These are phyloP conservation scores for Ochotona curzoniae DNA, from an alignment of 2,113 vertebrate genomes.

Conservation along the genomic window DNA sequence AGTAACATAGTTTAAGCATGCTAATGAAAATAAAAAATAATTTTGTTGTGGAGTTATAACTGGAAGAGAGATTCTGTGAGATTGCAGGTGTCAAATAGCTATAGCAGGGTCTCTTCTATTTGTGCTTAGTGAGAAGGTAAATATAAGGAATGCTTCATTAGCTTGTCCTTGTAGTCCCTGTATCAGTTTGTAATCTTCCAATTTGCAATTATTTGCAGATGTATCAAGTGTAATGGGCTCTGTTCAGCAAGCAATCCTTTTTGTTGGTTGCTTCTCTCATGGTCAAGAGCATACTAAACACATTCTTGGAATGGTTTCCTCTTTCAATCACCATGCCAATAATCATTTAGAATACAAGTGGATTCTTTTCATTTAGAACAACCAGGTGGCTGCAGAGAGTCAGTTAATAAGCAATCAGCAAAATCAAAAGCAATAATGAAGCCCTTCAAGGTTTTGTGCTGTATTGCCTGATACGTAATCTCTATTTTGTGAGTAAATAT, in stretches of 20 bases:
- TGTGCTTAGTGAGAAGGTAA: neutral
- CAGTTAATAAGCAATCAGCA: slow-evolving; percentile 72
- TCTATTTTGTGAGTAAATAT: slow-evolving; percentile 53
- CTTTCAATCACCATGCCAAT: slow-evolving; percentile 59
- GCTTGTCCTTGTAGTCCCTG: slow-evolving; percentile 44
- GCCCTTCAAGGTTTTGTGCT: slow-evolving; percentile 74
- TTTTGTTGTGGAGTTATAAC: neutral
- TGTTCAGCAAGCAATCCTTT: slow-evolving; percentile 1
- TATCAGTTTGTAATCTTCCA: slow-evolving; percentile 61
- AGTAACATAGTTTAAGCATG: neutral
- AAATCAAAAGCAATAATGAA: slow-evolving; percentile 76
- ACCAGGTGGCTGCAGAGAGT: slow-evolving; percentile 69
- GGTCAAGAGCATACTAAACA: slow-evolving; percentile 62
- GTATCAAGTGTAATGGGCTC: slow-evolving; percentile 19
- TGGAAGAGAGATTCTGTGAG: neutral
- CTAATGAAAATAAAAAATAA: neutral
- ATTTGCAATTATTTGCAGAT: slow-evolving; percentile 57
- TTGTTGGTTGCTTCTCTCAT: slow-evolving; percentile 55
- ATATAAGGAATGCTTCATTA: slow-evolving; percentile 28
- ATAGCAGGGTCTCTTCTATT: neutral
- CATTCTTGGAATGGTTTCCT: slow-evolving; percentile 69
- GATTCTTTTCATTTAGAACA: slow-evolving; percentile 71
- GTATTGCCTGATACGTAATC: slow-evolving; percentile 28
- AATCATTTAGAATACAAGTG: slow-evolving; percentile 69
- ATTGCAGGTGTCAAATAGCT: neutral